phyloP scores from a whole-genome alignment of 2,888 invertebrate species.

The Ferdinandea cuprea region DNA sequence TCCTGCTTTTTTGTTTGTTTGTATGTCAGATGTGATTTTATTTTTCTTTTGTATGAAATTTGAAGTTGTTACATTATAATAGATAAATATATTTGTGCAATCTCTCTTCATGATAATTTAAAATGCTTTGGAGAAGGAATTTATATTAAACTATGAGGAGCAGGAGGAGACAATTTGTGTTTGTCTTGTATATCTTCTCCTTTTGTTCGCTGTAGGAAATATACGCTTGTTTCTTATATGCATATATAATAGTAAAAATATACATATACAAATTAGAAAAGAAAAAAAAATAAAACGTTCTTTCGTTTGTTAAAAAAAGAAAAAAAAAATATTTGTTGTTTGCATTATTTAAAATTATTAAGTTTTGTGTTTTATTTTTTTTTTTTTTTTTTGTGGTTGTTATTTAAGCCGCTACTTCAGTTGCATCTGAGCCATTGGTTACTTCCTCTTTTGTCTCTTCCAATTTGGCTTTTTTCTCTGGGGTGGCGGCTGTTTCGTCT shows the following conservation, averaged over 20 bases:
- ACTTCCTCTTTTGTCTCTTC: constrained; percentile 83
- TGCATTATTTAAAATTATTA: constrained; percentile 72
- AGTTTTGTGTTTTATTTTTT: constrained; percentile 69
- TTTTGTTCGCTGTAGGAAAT: constrained; percentile 68
- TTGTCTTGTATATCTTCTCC: constrained; percentile 23
- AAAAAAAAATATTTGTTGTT: constrained; percentile 57
- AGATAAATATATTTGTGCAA: constrained; percentile 58
- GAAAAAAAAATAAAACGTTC: constrained; percentile 64
- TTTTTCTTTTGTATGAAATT: constrained; percentile 56
- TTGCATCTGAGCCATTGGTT: constrained; percentile 82
- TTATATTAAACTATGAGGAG: constrained; percentile 54
- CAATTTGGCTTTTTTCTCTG: constrained; percentile 83
- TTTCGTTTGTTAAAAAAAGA: constrained; percentile 65
- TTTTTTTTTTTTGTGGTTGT: constrained; percentile 72
- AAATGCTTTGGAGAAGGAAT: constrained; percentile 54
- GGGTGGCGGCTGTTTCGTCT: constrained; percentile 81
- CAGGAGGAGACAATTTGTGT: constrained; percentile 11
- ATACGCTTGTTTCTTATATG: constrained; percentile 63
- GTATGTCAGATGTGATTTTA: constrained; percentile 38
- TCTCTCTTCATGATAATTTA: constrained; percentile 43
- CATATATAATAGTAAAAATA: constrained; percentile 67
- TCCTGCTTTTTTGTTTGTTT: constrained; percentile 50
- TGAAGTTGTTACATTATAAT: constrained; percentile 57
- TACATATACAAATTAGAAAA: constrained; percentile 62
- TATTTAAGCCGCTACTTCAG: constrained; percentile 83